Evolutionary conservation across 1,140 invertebrate genomes (phyloP).

Genomic region (Drosophila repleta): DNA sequence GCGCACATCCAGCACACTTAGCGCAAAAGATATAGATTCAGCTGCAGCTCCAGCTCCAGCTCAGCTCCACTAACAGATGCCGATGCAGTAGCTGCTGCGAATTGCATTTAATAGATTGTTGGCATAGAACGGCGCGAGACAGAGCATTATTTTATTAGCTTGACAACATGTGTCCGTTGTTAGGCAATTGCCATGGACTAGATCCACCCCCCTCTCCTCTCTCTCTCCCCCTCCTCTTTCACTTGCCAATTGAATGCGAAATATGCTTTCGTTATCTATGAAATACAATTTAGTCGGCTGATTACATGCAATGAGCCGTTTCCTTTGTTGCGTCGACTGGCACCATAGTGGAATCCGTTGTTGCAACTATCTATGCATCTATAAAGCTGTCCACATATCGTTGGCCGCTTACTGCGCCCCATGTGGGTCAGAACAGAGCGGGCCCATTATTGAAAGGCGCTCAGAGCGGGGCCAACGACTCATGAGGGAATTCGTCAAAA

Average conservation of each 20-base stretch:
- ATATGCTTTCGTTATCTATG: constrained; percentile 47
- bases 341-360: constrained; percentile 19
- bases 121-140: constrained; percentile 41
- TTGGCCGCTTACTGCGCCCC: constrained; percentile 22
- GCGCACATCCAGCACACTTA: constrained; percentile 73
- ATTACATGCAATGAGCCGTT: constrained; percentile 76
- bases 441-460: constrained; percentile 1
- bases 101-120: constrained; percentile 56
- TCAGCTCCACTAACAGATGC: constrained; percentile 12
- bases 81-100: constrained; percentile 7
- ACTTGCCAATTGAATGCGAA: constrained; percentile 15
- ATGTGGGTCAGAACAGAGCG: constrained; percentile 49
- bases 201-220: too few relatives aligned
- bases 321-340: constrained; percentile 48
- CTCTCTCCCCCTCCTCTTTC: too few relatives aligned
- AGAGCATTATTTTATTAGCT: constrained; percentile 63
- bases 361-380: constrained; percentile 3
- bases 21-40: constrained; percentile 51
- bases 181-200: constrained; percentile 6
- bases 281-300: constrained; percentile 66
- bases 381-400: constrained; percentile 5
- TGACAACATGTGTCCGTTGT: constrained; percentile 68
- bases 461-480: not conserved
- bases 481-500: not conserved
- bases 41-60: constrained; percentile 14